Evolutionary conservation across 2,888 invertebrate species (phyloP), one percentile per base, ranked within the genome.

Genomic region (Anarsia innoxiella): DNA sequence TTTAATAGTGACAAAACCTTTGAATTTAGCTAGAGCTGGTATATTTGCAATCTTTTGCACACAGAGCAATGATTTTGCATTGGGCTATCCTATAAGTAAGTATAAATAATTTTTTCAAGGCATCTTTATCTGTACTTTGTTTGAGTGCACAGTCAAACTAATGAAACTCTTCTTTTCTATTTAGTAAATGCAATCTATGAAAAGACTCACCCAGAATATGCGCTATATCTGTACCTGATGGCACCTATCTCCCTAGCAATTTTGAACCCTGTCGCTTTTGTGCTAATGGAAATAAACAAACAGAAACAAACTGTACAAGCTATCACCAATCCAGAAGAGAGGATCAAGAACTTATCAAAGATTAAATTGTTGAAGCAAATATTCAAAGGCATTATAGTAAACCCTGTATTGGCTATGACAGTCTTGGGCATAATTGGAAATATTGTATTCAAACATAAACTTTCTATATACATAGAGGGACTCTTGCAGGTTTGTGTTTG

Each of bases 31-130:
- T 2, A 89, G 92, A 58, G 94, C 96, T 29, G 97, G 96, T 9
- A 87, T 98, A 40, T 94, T 94, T 87, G 95, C 94, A 11, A 97
- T 98, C 59, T 97, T 97, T 72, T 93, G 94, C 54, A 97, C 97
- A 0, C 97, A 97, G 69, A 97, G 96, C 67, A 98, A 98, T 87
- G 98, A 98, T 76, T 97, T 98, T 83, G 97, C 98, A 12, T 89
- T 98, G 53, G 97, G 97, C 44, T 96, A 93, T 79, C 97, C 98
- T 3, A 96, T 97, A 53, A 92, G 96, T 95, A 86, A 89, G 83
- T 78, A 49, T 40, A 3, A 28, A n/a, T n/a, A n/a, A n/a, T n/a
- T n/a, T n/a, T n/a, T n/a, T n/a, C n/a, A n/a, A n/a, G n/a, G n/a
- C n/a, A n/a, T n/a, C n/a, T n/a, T n/a, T n/a, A n/a, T n/a, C n/a